Base-by-base conservation (phyloP, 2,888 invertebrate genomes). In the Archips xylosteana region DNA sequence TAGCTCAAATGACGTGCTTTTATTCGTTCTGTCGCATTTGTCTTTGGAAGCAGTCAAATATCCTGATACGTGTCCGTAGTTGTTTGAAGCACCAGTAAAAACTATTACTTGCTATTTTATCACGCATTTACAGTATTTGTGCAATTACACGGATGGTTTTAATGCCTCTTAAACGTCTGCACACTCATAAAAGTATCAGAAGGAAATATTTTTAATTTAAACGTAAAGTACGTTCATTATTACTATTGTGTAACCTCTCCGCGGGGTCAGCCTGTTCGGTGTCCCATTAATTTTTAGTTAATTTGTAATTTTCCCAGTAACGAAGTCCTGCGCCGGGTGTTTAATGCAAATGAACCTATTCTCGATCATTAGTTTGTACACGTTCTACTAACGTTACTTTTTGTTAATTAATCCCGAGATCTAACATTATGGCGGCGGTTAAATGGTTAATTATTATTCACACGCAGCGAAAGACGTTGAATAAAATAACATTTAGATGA, bases 281-380 rank as follows among this genome's bases (percentile, higher is more conserved):
- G 82, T 82, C 81, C 84, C 83, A 89, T 90, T 82, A 82, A 80
- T 90, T 91, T 90, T 91, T 88, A 84, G 90, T 91, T 90, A 91
- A 92, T 93, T 93, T 92, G 92, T 93, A 91, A 91, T 92, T 92
- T 92, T 89, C 92, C 82, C 90, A 89, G 92, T 93, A 92, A 93
- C 93, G 92, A 94, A 93, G 91, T 89, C 84, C 87, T 86, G 83
- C 78, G 80, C 85, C 87, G 89, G 86, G 88, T 93, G 93, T 94
- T 94, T 86, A 86, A 94, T 94, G 94, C 92, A 93, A 94, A 94
- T 94, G 92, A 94, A 90, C 82, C 87, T 88, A 90, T 90, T 90
- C 91, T 82, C 89, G 90, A 94, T 93, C 93, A 94, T 94, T 94
- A 94, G 93, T 89, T 87, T 76, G 86, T 87, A 91, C 92, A 90